Conservation (phyloP, 2,797 vertebrate genomes). For the Xenopus petersii region DNA sequence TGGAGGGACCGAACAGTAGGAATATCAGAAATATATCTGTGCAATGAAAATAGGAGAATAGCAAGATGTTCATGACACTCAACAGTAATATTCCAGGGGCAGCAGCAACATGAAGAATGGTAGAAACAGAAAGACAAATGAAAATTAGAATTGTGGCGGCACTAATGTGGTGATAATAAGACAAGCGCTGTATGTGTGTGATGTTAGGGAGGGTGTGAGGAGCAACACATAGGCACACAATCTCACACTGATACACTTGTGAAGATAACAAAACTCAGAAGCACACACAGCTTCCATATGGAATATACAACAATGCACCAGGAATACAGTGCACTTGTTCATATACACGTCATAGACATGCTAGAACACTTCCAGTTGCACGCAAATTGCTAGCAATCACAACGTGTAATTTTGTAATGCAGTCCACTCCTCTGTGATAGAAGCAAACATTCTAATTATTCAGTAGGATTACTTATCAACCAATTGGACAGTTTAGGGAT, state of each 20-base stretch:
- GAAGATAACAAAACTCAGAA: no score
- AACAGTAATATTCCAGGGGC: neutral
- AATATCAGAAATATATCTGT: no score
- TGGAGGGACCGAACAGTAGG: no score
- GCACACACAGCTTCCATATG: neutral
- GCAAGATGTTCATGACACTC: conserved; percentile 13
- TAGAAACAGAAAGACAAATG: neutral
- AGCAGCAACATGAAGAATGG: neutral
- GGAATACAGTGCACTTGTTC: neutral
- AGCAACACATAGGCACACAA: no score
- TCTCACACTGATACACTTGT: no score
- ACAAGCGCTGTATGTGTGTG: neutral
- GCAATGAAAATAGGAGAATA: neutral
- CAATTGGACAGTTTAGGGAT: neutral
- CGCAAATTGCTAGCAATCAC: neutral
- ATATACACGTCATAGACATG: conserved; percentile 5
- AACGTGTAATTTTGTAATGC: neutral
- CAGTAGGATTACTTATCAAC: conserved; percentile 23
- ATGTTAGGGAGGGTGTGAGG: no score
- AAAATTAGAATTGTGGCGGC: neutral
- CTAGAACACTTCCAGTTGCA: neutral
- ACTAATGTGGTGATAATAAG: neutral
- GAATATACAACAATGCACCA: neutral
- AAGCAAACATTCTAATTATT: conserved; percentile 30
- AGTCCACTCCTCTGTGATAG: conserved; percentile 6